Conservation (phyloP, 1,140 invertebrate genomes). For the Zaprionus nigranus region DNA sequence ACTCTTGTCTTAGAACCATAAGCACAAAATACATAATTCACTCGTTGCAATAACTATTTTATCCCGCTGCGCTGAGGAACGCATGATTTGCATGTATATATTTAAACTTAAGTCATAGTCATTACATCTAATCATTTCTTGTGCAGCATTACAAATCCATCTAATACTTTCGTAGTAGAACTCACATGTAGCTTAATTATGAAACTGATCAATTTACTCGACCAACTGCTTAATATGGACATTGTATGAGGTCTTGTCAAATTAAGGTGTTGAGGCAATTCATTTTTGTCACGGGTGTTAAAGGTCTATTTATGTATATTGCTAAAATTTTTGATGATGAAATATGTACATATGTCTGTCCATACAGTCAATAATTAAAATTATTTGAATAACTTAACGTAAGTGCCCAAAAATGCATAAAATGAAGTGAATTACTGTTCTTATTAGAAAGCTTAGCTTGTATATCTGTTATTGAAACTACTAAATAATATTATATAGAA, state of each 20-base stretch:
- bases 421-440: constrained; percentile 17
- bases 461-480: not conserved
- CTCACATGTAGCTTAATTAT: constrained; percentile 37
- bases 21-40: constrained; percentile 63
- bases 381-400: constrained; percentile 9
- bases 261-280: not conserved
- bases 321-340: constrained; percentile 2
- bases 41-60: constrained; percentile 35
- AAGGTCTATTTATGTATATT: not conserved
- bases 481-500: not conserved
- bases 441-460: not conserved
- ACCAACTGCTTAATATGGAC: constrained; percentile 11
- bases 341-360: constrained; percentile 11
- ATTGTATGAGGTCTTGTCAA: constrained; percentile 3
- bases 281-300: not conserved
- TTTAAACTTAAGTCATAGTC: constrained; percentile 36
- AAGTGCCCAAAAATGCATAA: constrained; percentile 2
- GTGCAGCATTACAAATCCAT: constrained; percentile 44
- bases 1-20: constrained; percentile 35
- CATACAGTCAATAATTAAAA: constrained; percentile 3
- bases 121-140: constrained; percentile 31
- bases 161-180: constrained; percentile 65
- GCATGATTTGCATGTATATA: constrained; percentile 4
- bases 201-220: constrained; percentile 31
- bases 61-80: constrained; percentile 4